Conservation (phyloP, 2,888 invertebrate genomes). For the Drosophila nigricruria region DNA sequence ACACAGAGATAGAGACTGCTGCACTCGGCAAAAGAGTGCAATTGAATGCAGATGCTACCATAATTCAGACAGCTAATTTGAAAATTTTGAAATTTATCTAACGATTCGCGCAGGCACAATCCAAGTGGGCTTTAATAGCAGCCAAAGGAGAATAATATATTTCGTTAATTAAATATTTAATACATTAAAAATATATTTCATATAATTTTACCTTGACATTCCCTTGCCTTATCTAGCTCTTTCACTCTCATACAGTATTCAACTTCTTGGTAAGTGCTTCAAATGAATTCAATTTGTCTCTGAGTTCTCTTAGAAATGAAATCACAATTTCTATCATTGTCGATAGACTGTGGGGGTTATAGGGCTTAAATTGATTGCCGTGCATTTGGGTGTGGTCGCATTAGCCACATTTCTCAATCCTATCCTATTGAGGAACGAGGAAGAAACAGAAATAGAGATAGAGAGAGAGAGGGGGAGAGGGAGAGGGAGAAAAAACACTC, state of each 20-base stretch:
- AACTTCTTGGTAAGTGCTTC: conserved; percentile 25
- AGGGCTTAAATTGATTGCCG: conserved; percentile 44
- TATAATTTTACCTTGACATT: neutral
- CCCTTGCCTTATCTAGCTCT: neutral
- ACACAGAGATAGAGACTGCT: conserved; percentile 22
- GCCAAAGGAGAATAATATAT: conserved; percentile 24
- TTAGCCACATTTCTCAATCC: conserved; percentile 39
- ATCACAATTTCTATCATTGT: conserved; percentile 45
- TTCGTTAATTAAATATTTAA: conserved; percentile 7
- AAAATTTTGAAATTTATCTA: conserved; percentile 70
- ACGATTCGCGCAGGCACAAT: conserved; percentile 44
- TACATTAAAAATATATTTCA: neutral
- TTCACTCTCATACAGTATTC: neutral
- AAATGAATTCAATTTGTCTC: conserved; percentile 48
- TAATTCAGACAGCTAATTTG: conserved; percentile 72
- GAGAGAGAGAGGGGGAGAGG: neutral
- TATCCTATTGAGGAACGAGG: conserved; percentile 23
- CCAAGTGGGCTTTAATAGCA: conserved; percentile 4
- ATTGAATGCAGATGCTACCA: conserved; percentile 76
- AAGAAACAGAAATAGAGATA: neutral
- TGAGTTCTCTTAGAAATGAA: conserved; percentile 40
- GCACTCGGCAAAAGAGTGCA: conserved; percentile 62
- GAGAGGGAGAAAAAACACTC: conserved; percentile 33
- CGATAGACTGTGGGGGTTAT: conserved; percentile 7
- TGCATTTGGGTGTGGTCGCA: conserved; percentile 44